Conservation (phyloP, 2,113 vertebrate species). For the Halcyon senegalensis region DNA sequence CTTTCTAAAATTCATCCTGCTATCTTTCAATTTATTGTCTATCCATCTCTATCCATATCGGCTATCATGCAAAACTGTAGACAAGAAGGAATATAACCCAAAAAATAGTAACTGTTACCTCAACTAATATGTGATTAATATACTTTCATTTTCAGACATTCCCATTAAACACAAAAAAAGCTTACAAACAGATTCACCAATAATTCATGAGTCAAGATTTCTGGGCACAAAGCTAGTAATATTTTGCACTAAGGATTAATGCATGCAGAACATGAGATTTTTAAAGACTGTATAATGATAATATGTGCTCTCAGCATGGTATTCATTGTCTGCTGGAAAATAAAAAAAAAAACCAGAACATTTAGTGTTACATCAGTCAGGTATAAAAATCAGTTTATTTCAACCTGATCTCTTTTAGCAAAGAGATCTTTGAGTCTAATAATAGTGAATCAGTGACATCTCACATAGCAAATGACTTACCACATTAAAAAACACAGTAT, state of each 20-base stretch:
- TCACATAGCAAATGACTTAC: not conserved
- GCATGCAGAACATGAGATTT: not conserved
- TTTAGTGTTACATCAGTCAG: not conserved
- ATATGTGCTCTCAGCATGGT: not conserved
- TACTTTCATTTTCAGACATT: not conserved
- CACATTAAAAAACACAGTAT: not conserved
- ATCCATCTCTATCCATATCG: not conserved
- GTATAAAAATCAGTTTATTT: not conserved
- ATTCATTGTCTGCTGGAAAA: not conserved
- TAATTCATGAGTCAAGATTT: not conserved
- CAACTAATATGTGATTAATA: not conserved
- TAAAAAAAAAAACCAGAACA: not conserved
- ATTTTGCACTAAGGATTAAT: not conserved
- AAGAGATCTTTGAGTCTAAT: not conserved
- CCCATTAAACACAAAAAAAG: not conserved
- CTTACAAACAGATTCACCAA: not conserved
- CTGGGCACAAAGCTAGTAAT: not conserved
- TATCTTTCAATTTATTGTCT: conserved; percentile 22
- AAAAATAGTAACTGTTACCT: not conserved
- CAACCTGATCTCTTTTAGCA: not conserved
- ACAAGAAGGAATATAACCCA: not conserved
- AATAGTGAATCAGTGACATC: not conserved
- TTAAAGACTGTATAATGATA: not conserved
- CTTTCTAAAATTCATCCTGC: not conserved
- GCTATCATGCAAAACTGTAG: not conserved